Conservation (phyloP, 2,888 invertebrate genomes). For the Ischnura elegans region DNA sequence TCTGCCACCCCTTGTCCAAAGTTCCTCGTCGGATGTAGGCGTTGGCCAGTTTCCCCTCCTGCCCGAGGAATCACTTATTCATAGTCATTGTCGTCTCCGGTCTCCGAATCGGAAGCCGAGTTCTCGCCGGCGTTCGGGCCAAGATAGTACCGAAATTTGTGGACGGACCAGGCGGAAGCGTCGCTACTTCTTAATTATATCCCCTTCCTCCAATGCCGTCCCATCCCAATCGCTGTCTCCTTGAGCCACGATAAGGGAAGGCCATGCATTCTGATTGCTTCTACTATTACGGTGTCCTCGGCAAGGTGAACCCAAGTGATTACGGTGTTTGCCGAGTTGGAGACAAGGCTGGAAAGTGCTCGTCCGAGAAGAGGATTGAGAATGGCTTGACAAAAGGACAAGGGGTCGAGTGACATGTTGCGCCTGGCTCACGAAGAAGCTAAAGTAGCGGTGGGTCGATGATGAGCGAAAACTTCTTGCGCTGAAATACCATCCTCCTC, state of each 20-base stretch:
- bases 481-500: too few relatives aligned
- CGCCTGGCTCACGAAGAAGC: too few relatives aligned
- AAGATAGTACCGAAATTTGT: neutral
- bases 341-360: neutral
- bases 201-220: neutral
- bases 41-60: neutral
- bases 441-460: too few relatives aligned
- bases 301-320: neutral
- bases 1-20: neutral
- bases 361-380: neutral
- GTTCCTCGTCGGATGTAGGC: neutral
- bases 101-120: neutral
- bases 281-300: neutral
- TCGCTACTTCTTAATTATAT: neutral
- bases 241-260: neutral
- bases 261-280: neutral
- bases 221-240: neutral
- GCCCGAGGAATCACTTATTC: neutral
- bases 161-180: neutral
- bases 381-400: too few relatives aligned
- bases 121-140: neutral
- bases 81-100: neutral
- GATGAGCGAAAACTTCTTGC: too few relatives aligned
- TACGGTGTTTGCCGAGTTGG: slow-evolving; percentile 3
- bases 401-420: too few relatives aligned